A percentile compares a stretch with the other conserved stretches of the same genome.
Conservation (phyloP, 2,888 invertebrate genomes). For the Miltochrista miniata region DNA sequence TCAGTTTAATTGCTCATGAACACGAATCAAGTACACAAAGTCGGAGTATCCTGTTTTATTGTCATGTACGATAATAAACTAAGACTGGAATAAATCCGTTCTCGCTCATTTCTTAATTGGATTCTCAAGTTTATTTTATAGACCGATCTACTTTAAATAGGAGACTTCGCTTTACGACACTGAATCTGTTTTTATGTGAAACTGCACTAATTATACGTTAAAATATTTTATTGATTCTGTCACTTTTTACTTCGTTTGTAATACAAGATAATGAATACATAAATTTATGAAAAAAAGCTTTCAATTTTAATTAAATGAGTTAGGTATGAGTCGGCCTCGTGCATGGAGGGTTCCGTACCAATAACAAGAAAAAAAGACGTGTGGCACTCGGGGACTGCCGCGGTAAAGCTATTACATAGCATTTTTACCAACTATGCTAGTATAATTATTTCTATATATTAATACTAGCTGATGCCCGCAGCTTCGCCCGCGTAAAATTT, state of each 20-base stretch:
- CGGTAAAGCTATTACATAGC: too few species aligned
- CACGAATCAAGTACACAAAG: constrained; percentile 46
- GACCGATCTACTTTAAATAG: constrained; percentile 70
- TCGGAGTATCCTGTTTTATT: constrained; percentile 59
- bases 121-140: constrained; percentile 78
- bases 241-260: constrained; percentile 30
- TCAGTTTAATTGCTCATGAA: constrained; percentile 46
- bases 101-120: constrained; percentile 78
- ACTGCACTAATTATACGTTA: constrained; percentile 41
- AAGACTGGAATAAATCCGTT: constrained; percentile 69
- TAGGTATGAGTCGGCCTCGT: too few species aligned
- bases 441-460: too few species aligned
- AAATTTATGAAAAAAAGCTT: too few species aligned
- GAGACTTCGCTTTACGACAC: constrained; percentile 66
- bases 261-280: constrained; percentile 2
- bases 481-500: too few species aligned
- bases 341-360: too few species aligned
- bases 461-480: too few species aligned
- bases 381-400: too few species aligned
- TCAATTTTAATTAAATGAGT: too few species aligned
- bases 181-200: constrained; percentile 58
- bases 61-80: constrained; percentile 69
- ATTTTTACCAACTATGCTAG: too few species aligned
- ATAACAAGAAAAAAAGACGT: too few species aligned
- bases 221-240: constrained; percentile 44